Percentiles rank a stretch among this genome's conserved stretches.
These are phyloP conservation scores for Sterrhoptilus dennistouni DNA, from an alignment of 2,113 vertebrate species.

Conservation along the genomic window DNA sequence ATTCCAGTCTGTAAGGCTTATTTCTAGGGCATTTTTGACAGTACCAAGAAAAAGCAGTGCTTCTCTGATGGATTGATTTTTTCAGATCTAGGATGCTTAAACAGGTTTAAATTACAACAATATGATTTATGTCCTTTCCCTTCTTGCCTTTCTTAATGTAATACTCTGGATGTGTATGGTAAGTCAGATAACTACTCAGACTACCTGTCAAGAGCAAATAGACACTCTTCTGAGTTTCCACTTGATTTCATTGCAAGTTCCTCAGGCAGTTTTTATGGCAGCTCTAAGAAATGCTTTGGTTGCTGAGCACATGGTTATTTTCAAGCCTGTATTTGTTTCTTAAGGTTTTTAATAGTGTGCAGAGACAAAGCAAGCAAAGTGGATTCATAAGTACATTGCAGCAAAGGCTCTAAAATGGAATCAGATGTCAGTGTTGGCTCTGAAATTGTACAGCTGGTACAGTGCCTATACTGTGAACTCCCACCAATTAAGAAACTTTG, in stretches of 20 bases:
- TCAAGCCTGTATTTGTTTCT: slow-evolving; percentile 15
- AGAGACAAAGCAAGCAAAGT: background rate
- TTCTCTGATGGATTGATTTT: background rate
- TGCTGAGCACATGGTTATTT: background rate
- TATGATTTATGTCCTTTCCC: background rate
- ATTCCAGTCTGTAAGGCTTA: background rate
- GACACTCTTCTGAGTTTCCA: background rate
- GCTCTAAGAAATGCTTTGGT: background rate
- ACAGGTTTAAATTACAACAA: background rate
- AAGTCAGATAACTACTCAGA: background rate
- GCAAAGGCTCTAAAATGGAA: slow-evolving; percentile 4
- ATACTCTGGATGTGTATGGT: background rate
- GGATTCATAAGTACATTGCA: background rate
- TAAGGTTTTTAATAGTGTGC: background rate
- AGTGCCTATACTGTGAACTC: background rate
- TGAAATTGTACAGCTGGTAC: background rate
- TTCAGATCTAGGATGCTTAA: background rate
- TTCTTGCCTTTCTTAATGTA: background rate
- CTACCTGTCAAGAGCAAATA: background rate
- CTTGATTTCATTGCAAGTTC: background rate
- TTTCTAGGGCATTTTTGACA: background rate
- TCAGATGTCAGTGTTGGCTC: slow-evolving; percentile 32
- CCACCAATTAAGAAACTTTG: background rate
- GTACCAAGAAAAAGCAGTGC: background rate
- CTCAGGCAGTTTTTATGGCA: background rate